Base-by-base conservation (phyloP, 2,888 invertebrate species). In the Zygothrica quintamaculata region DNA sequence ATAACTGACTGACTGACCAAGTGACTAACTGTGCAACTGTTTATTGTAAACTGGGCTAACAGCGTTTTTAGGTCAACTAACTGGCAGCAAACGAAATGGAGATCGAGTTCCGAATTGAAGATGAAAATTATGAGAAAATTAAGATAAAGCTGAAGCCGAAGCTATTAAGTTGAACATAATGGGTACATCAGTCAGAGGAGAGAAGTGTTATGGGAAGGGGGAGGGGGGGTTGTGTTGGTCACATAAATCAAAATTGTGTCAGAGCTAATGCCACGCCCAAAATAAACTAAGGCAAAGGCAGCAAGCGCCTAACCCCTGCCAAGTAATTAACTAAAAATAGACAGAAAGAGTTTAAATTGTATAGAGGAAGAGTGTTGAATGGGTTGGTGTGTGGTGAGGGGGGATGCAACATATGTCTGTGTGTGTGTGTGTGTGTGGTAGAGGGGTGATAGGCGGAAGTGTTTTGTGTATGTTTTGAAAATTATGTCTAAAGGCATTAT, bases 241-340 rank as follows among this genome's bases (percentile, higher is more conserved):
- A 44, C 33, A 62, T 62, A 47, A 64, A 53, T 64, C 65, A 64
- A 64, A 64, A 53, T 47, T 64, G 1, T 5, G 3, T 22, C 31
- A 15, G 8, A 22, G 61, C 69, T 77, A 73, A 73, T 77, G 62
- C 51, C 15, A 2, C 50, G 52, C 77, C 68, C 62, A 40, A 52
- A 77, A 55, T 55, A 62, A 9, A 16, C 15, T 50, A 13, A 29
- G 36, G 34, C n/a, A 29, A 37, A 29, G 16, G 65, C 25, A 48
- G 52, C 33, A 52, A n/a, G 44, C 46, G 57, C 43, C 31, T 70
- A 75, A 82, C 58, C 59, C 62, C 55, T 16, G 57, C n/a, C 64
- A 50, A 79, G 84, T 82, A 84, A 79, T 86, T 84, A 79, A 74
- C 64, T 77, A 68, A 71, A 80, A 80, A 80, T 80, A 80, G 79